Evolutionary conservation across 2,113 vertebrate genomes (phyloP).

Genomic region (Thamnaconus septentrionalis): DNA sequence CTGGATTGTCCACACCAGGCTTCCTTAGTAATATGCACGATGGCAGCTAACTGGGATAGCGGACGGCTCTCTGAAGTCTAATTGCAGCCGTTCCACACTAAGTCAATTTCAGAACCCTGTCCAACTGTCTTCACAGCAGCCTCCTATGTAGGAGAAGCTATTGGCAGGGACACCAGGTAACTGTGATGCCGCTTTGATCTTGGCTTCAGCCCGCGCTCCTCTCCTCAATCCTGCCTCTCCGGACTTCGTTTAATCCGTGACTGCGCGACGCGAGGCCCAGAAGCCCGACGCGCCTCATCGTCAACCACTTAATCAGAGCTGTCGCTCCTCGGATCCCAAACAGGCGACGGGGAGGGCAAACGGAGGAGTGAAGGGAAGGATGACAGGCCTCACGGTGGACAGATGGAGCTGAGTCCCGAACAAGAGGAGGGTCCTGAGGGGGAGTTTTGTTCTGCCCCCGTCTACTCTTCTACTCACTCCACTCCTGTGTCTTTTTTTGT

Average conservation of each 20-base stretch:
- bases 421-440: constrained; percentile 52
- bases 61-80: too few relatives aligned
- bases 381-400: constrained; percentile 34
- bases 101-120: too few relatives aligned
- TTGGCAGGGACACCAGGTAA: too few relatives aligned
- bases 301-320: constrained; percentile 23
- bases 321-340: constrained; percentile 21
- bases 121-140: too few relatives aligned
- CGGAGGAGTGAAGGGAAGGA: background rate
- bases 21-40: too few relatives aligned
- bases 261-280: background rate
- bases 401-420: constrained; percentile 48
- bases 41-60: too few relatives aligned
- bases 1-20: too few relatives aligned
- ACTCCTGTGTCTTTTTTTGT: constrained; percentile 15
- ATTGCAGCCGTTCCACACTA: too few relatives aligned
- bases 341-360: constrained; percentile 3
- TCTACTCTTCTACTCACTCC: constrained; percentile 30
- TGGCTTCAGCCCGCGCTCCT: too few relatives aligned
- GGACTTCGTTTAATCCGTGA: background rate
- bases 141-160: too few relatives aligned
- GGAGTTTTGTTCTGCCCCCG: constrained; percentile 51
- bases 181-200: too few relatives aligned
- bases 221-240: too few relatives aligned
- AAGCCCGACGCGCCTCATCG: background rate